Percentiles rank a stretch among this genome's conserved stretches.
These are phyloP conservation scores for Tenthredo distinguenda DNA, from an alignment of 2,888 invertebrate genomes.

Conservation along the genomic window DNA sequence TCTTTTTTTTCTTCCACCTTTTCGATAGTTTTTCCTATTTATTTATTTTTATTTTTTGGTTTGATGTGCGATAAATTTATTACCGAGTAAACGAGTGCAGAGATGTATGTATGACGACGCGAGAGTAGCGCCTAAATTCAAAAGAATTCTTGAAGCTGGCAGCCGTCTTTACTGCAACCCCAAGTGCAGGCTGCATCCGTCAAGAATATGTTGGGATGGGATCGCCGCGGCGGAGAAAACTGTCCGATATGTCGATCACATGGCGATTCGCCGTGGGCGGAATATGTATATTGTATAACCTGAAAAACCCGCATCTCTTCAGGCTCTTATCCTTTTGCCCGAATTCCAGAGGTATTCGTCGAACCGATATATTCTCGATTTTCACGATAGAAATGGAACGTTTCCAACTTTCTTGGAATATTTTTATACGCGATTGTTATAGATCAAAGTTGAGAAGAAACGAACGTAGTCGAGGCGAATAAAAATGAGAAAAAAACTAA, in stretches of 20 bases:
- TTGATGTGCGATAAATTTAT: not conserved
- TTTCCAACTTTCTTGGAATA: not conserved
- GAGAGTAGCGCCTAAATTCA: not conserved
- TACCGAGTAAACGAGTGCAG: not conserved
- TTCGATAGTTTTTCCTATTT: not conserved
- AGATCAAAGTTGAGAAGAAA: not conserved
- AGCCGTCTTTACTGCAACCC: not conserved
- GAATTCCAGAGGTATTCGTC: not conserved
- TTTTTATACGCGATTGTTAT: not conserved
- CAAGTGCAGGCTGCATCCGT: not conserved
- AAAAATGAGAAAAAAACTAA: not conserved
- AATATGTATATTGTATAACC: slow-evolving; percentile 26
- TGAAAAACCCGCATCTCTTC: not conserved
- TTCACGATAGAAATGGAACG: not conserved
- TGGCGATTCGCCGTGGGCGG: slow-evolving; percentile 38
- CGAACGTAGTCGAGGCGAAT: not conserved
- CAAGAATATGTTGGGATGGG: slow-evolving; percentile 3
- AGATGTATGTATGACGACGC: not conserved
- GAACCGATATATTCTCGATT: no score
- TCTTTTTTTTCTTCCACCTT: not conserved
- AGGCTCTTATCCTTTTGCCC: not conserved
- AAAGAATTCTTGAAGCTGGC: not conserved
- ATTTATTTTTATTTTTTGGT: not conserved
- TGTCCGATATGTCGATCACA: slow-evolving; percentile 41
- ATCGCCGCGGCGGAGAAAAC: not conserved